Evolutionary conservation across 1,140 invertebrate genomes (phyloP), one percentile per base, ranked within the genome.

Genomic region (Aphaenogaster rudis): DNA sequence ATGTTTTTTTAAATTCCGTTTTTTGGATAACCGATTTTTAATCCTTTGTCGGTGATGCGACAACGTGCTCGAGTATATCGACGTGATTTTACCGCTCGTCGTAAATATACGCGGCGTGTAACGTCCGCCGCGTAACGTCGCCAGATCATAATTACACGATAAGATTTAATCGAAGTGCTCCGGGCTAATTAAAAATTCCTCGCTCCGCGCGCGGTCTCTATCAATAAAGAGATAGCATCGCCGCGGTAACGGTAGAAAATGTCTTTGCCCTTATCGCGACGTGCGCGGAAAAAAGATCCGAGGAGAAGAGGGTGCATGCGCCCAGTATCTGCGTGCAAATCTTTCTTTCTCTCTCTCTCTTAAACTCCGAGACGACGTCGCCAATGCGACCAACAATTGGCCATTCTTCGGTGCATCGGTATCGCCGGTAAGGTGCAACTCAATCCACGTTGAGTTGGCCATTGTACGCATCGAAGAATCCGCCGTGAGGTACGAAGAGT

Each of bases 181-280:
- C 88, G 76, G 77, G 90, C 88, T 92, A 92, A 94, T 94, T 94
- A 94, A 95, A 95, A 94, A 95, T 94, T 92, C 90, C 89, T 91
- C 90, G 82, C 72, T 88, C 85, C 82, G 66, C 78, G 66, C 45
- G 72, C 85, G 72, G 64, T 71, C 87, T 89, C 93, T 92, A 90
- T 94, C 91, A 91, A 93, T 92, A 89, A 90, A 67, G 69, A 93
- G 93, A 94, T 94, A 67, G 33, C 91, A 94, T 94, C 93, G 78
- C 59, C 64, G 48, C 48, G 72, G 81, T 94, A 94, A 94, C 94
- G 93, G 92, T 91, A 93, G 92, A 93, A 93, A 92, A 91, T 90
- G 89, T 92, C 88, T 92, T 87, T 67, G 64, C 81, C 88, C 87
- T 82, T 88, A 82, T 89, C 91, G 85, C 59, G 57, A 54, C 59